Conservation (phyloP, 2,888 invertebrate species). For the Reticulitermes lucifugus region DNA sequence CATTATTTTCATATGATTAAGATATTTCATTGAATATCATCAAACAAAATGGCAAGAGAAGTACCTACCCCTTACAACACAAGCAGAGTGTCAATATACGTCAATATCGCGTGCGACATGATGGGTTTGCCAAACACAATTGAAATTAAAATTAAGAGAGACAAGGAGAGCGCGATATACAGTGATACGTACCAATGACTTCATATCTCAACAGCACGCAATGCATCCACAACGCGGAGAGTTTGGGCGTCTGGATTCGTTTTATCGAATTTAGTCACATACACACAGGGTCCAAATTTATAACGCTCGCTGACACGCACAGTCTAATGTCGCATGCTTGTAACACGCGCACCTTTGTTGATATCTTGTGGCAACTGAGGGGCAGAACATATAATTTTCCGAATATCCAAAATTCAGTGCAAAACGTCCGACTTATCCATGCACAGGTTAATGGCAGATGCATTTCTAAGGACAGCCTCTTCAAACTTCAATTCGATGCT, state of each 20-base stretch:
- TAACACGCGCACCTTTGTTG: no score
- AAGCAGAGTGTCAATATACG: conserved; percentile 6
- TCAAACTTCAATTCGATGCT: no score
- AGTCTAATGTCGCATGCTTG: no score
- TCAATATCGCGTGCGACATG: conserved; percentile 36
- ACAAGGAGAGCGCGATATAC: not conserved
- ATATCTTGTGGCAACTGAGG: no score
- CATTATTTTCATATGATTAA: no score
- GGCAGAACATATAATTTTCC: no score
- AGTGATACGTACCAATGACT: not conserved
- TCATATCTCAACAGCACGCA: not conserved
- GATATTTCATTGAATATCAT: no score
- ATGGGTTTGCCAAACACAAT: conserved; percentile 8
- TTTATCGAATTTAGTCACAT: conserved; percentile 13
- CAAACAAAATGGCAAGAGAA: no score
- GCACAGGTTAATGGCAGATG: no score
- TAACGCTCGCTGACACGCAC: not conserved
- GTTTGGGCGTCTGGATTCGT: not conserved
- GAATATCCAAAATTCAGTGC: no score
- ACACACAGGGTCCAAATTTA: not conserved
- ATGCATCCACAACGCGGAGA: not conserved
- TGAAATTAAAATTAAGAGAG: conserved; percentile 9
- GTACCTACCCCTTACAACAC: not conserved
- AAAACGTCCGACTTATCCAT: no score
- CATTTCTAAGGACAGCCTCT: no score